Conservation (phyloP, 2,797 vertebrate species). For the Channallabes apus region DNA sequence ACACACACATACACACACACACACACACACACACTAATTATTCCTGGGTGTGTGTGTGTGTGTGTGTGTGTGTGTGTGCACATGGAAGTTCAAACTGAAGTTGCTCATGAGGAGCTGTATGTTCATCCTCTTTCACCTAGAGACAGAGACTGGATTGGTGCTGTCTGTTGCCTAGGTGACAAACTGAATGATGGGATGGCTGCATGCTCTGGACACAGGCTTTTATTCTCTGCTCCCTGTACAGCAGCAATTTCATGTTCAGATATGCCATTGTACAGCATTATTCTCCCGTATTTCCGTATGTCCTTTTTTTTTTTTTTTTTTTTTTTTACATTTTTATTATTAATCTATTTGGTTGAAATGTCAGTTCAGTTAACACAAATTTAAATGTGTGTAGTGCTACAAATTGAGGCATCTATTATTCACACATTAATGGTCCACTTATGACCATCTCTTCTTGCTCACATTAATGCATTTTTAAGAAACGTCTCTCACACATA, state of each 20-base stretch:
- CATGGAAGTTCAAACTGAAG: background rate
- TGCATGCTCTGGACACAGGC: conserved; percentile 28
- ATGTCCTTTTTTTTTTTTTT: too few species aligned
- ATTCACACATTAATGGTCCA: conserved; percentile 29
- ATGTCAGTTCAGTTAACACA: conserved; percentile 17
- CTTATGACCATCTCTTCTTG: background rate
- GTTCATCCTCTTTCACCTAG: conserved; percentile 32
- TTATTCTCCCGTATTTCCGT: too few species aligned
- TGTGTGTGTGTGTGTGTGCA: background rate
- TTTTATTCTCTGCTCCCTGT: conserved; percentile 26
- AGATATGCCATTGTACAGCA: background rate
- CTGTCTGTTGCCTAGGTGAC: conserved; percentile 55
- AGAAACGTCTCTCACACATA: background rate
- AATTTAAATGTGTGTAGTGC: conserved; percentile 13
- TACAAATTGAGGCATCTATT: conserved; percentile 25
- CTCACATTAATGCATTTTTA: conserved; percentile 22
- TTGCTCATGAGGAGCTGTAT: background rate
- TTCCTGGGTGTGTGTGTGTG: background rate
- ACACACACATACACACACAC: background rate
- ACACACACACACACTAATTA: background rate
- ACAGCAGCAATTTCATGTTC: conserved; percentile 4
- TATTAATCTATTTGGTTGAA: conserved; percentile 7
- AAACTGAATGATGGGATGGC: conserved; percentile 43
- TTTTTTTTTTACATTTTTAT: background rate
- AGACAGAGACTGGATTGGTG: conserved; percentile 35